These are phyloP conservation scores for Lutjanus argentimaculatus DNA, from an alignment of 2,797 vertebrate species.

Conservation along the genomic window DNA sequence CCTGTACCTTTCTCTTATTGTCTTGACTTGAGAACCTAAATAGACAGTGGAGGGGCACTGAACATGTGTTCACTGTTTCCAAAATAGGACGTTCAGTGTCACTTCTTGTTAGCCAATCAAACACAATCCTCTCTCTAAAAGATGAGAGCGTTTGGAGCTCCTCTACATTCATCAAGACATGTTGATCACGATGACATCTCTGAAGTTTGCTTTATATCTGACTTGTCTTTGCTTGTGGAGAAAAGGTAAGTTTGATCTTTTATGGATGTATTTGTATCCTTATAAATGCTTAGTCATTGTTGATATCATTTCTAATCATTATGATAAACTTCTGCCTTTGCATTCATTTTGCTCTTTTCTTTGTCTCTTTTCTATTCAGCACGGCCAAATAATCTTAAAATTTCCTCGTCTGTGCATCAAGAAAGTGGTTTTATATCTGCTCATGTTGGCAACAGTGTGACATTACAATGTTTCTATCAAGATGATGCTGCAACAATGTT, in stretches of 20 bases:
- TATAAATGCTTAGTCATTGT: not conserved
- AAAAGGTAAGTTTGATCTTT: constrained; percentile 30
- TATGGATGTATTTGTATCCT: not conserved
- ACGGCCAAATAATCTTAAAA: not conserved
- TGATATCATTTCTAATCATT: not conserved
- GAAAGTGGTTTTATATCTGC: constrained; percentile 10
- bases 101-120: constrained; percentile 48
- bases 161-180: constrained; percentile 32
- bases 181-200: constrained; percentile 36
- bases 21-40: not conserved
- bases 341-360: not conserved
- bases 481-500: not conserved
- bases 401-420: not conserved
- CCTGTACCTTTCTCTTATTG: not conserved
- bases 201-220: constrained; percentile 24
- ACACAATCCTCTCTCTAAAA: constrained; percentile 14
- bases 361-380: not conserved
- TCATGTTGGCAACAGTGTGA: constrained; percentile 36
- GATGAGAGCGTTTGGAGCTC: not conserved
- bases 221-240: constrained; percentile 7
- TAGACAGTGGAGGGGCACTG: not conserved
- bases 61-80: constrained; percentile 11
- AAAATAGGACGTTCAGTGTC: constrained; percentile 28
- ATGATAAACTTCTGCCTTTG: not conserved
- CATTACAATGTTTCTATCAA: constrained; percentile 44